Base-by-base conservation (phyloP, 2,888 invertebrate genomes). In the Troides helena region DNA sequence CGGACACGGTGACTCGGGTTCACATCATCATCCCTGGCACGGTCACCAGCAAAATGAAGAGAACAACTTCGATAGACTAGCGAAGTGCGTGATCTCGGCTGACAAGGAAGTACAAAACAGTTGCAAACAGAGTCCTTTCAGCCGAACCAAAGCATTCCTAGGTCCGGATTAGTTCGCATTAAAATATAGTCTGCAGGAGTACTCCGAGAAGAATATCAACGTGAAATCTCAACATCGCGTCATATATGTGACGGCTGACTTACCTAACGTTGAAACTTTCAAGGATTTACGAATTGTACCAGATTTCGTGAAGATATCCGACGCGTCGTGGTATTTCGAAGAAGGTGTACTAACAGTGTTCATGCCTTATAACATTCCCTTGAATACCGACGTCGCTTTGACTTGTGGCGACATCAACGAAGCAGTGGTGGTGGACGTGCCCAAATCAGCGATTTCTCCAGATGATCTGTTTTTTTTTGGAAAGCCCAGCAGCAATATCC, bases 61-160 rank as follows among this genome's bases (percentile, higher is more conserved):
- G 0, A 66, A 46, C 53, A 36, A 64, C 30, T 75, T 75, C 68
- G 70, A 74, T 56, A 65, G 25, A 30, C 58, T 75, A 25, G 68
- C 74, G 60, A 71, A 71, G n/a, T 64, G 71, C 10, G 61, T 75
- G 62, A 72, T 72, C 17, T 30, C 62, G 60, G 66, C 71, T 2
- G 76, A 76, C 69, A 66, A 70, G 58, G 68, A 72, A 25, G 59
- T 74, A 1, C 59, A 65, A 39, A 71, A 70, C 23, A 74, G 70
- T n/a, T 76, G 76, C 68, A 71, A 73, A 62, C 73, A 73, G 60
- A 75, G 73, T 67, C 66, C 62, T 23, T 60, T 70, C 30, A 69
- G 62, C 62, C 39, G 71, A 12, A 68, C 72, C 7, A 58, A 60
- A 14, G 72, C 71, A 30, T n/a, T 70, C 23, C 72, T 70, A 30